phyloP scores from a whole-genome alignment of 2,888 invertebrate genomes.

The Drosophila pseudotalamancana region DNA sequence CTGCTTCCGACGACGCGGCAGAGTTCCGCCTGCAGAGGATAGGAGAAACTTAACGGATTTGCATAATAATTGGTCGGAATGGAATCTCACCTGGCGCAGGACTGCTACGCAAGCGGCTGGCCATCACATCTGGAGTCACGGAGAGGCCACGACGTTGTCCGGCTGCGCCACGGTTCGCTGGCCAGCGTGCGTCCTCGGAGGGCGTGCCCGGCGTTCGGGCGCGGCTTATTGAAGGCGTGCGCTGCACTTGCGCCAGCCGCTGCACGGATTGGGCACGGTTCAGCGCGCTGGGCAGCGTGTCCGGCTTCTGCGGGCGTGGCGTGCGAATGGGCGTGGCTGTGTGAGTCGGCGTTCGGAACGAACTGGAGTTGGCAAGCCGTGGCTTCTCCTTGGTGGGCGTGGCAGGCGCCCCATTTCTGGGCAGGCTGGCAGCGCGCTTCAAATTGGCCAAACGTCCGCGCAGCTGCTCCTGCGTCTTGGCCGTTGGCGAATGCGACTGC shows the following conservation, averaged over 20 bases:
- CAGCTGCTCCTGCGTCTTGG: slow-evolving; percentile 75
- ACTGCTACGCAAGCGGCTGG: slow-evolving; percentile 77
- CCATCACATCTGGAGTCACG: slow-evolving; percentile 80
- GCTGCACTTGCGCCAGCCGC: slow-evolving; percentile 75
- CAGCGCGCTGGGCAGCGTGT: slow-evolving; percentile 86
- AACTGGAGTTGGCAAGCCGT: slow-evolving; percentile 77
- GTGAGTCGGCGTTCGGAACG: slow-evolving; percentile 84
- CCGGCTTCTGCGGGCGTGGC: slow-evolving; percentile 82
- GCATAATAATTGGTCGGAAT: rapidly evolving
- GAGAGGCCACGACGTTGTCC: slow-evolving; percentile 78
- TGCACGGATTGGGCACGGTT: slow-evolving; percentile 81
- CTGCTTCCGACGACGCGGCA: slow-evolving; percentile 90
- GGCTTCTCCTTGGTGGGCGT: slow-evolving; percentile 79
- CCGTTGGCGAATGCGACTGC: slow-evolving; percentile 7
- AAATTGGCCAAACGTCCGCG: slow-evolving; percentile 84
- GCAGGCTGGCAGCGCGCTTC: slow-evolving; percentile 84
- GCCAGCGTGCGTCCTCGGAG: slow-evolving; percentile 90
- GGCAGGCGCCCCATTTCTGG: slow-evolving; percentile 84
- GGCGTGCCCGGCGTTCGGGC: slow-evolving; percentile 88
- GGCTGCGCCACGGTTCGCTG: slow-evolving; percentile 77
- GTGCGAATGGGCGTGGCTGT: slow-evolving; percentile 65
- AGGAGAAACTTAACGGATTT: no score
- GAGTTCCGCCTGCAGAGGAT: slow-evolving; percentile 86
- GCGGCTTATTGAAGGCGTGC: slow-evolving; percentile 86
- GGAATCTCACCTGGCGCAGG: slow-evolving; percentile 51